A percentile compares a stretch with the other conserved stretches of the same genome.
Evolutionary conservation across 2,113 vertebrate species (phyloP).

Genomic region (Polyodon spathula): DNA sequence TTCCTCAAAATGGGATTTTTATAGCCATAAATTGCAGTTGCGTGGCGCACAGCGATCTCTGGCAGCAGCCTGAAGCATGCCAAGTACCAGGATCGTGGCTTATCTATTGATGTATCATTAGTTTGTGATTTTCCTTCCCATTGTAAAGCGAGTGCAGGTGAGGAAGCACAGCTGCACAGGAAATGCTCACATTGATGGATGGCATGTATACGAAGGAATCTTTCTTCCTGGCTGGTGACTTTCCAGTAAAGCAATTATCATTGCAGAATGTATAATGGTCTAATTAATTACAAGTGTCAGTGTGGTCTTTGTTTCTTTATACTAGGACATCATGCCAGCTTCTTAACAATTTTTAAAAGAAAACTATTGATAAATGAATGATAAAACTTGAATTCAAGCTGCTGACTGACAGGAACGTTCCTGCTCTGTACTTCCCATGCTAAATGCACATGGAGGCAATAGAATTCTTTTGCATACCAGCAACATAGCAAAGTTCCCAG

Average conservation of each 20-base stretch:
- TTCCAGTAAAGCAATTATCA: constrained; percentile 99
- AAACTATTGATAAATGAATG: constrained; percentile 45
- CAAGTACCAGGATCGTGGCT: neutral
- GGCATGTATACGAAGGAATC: constrained; percentile 60
- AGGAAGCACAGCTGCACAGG: constrained; percentile 49
- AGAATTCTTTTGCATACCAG: neutral
- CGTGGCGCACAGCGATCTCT: neutral
- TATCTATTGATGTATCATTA: constrained; percentile 1
- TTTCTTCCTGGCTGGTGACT: constrained; percentile 92
- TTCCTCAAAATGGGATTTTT: neutral
- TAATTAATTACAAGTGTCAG: constrained; percentile 99
- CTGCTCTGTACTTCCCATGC: neutral
- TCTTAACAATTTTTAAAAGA: constrained; percentile 60
- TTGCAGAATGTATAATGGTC: constrained; percentile 95
- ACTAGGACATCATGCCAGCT: constrained; percentile 79
- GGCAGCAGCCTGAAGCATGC: neutral
- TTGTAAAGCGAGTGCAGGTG: constrained; percentile 68
- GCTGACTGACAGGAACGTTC: constrained; percentile 16
- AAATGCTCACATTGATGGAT: constrained; percentile 78
- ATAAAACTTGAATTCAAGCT: constrained; percentile 8
- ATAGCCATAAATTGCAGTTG: neutral
- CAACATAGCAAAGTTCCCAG: too few relatives aligned
- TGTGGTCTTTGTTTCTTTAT: constrained; percentile 82
- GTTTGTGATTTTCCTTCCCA: constrained; percentile 31
- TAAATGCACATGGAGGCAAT: neutral